Evolutionary conservation across 2,888 invertebrate species (phyloP).

Genomic region (Epiblema foenella): DNA sequence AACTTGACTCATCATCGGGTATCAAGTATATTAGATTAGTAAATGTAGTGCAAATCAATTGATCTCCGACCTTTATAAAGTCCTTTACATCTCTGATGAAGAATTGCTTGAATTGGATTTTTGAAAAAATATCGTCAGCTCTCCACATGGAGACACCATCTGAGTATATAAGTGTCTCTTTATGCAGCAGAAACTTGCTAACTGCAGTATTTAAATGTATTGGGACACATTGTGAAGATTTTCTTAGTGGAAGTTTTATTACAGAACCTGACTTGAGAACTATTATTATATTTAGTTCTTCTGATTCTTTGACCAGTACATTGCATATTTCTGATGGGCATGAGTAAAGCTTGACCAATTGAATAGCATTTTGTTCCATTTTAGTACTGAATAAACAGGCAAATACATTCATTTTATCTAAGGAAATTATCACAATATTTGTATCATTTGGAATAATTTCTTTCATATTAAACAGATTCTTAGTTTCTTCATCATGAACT

Average conservation of each 20-base stretch:
- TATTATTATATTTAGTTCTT: constrained; percentile 56
- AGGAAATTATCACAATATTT: constrained; percentile 56
- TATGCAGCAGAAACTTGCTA: constrained; percentile 56
- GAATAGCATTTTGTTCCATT: constrained; percentile 50
- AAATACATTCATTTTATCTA: constrained; percentile 62
- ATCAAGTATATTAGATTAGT: constrained; percentile 66
- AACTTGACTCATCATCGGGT: constrained; percentile 55
- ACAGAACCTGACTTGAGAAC: constrained; percentile 68
- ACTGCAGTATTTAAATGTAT: constrained; percentile 69
- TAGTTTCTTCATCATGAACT: constrained; percentile 49
- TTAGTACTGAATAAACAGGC: constrained; percentile 57
- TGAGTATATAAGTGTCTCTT: constrained; percentile 64
- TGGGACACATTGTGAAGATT: constrained; percentile 49
- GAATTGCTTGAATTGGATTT: constrained; percentile 59
- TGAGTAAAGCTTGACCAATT: constrained; percentile 59
- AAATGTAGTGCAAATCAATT: constrained; percentile 70
- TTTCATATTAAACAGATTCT: constrained; percentile 49
- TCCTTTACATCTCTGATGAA: constrained; percentile 67
- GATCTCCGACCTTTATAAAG: constrained; percentile 59
- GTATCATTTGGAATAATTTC: constrained; percentile 45
- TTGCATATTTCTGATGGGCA: constrained; percentile 67
- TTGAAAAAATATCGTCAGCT: constrained; percentile 57
- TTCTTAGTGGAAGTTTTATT: constrained; percentile 56
- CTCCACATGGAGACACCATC: constrained; percentile 73
- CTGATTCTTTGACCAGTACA: constrained; percentile 55